A percentile compares a stretch with the other conserved stretches of the same genome.
phyloP scores from a whole-genome alignment of 2,888 invertebrate species.

The Pandemis heparana region DNA sequence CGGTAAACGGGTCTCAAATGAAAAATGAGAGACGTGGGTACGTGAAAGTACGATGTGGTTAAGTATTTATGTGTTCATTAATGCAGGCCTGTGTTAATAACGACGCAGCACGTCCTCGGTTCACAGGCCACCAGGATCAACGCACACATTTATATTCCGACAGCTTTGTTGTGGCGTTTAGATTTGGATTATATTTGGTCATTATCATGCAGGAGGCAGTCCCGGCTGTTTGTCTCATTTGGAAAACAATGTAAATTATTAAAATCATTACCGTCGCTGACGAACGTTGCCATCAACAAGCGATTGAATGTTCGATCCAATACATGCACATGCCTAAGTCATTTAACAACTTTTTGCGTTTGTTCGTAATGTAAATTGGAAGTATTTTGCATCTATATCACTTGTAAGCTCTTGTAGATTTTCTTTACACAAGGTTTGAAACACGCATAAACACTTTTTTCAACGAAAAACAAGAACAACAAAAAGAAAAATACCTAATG shows the following conservation, averaged over 20 bases:
- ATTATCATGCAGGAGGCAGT: constrained; percentile 79
- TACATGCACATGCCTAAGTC: background rate
- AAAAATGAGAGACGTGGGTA: constrained; percentile 50
- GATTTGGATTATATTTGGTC: constrained; percentile 83
- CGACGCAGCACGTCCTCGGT: constrained; percentile 82
- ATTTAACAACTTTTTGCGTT: background rate
- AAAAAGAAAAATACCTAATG: constrained; percentile 4
- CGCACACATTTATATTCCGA: constrained; percentile 79
- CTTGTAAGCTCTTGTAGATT: background rate
- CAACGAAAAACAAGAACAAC: background rate
- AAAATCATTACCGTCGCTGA: constrained; percentile 56
- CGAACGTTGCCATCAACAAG: constrained; percentile 37
- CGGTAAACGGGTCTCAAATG: constrained; percentile 54
- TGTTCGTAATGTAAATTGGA: background rate
- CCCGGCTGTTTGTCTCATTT: constrained; percentile 74
- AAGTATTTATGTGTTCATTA: constrained; percentile 80
- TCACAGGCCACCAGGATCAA: constrained; percentile 79
- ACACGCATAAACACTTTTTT: background rate
- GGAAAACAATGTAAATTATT: constrained; percentile 74
- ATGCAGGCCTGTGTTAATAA: constrained; percentile 80
- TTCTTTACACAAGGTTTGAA: background rate
- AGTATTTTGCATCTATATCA: background rate
- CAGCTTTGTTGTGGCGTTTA: constrained; percentile 77
- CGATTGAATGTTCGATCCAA: constrained; percentile 11
- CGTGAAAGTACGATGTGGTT: constrained; percentile 64